Conservation (phyloP, 92 coral and sea anemone species). For the Meandrina meandrites region DNA sequence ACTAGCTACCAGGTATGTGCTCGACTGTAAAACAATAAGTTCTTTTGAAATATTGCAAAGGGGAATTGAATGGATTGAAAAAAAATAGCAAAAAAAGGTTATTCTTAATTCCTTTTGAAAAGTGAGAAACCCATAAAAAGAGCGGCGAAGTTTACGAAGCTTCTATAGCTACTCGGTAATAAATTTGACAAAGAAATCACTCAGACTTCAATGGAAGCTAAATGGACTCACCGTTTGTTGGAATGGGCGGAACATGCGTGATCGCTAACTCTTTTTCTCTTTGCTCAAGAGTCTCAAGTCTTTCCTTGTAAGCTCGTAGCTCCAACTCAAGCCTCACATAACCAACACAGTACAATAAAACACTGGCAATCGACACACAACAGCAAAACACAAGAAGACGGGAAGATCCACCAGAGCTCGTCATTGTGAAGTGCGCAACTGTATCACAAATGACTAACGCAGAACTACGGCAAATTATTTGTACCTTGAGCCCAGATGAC, state of each 20-base stretch:
- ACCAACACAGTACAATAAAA: conserved; percentile 9
- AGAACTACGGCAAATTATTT: neutral
- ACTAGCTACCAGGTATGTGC: no score
- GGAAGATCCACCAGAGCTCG: conserved; percentile 3
- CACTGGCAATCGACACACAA: neutral
- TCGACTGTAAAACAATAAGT: no score
- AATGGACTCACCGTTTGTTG: conserved; percentile 4
- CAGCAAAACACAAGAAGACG: conserved; percentile 8
- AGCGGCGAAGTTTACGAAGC: neutral
- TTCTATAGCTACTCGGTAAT: neutral
- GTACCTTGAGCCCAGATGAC: neutral
- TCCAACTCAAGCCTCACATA: conserved; percentile 8
- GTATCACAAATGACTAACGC: neutral
- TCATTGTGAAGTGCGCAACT: neutral
- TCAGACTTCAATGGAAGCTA: no score
- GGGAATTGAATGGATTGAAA: no score
- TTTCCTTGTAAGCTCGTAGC: neutral
- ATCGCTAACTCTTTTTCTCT: neutral
- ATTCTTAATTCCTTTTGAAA: no score
- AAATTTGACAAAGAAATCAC: neutral
- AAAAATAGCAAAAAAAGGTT: no score
- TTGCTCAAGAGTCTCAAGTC: neutral
- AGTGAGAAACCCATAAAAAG: no score
- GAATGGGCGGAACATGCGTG: neutral
- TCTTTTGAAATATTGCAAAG: no score